Percentiles rank a stretch among this genome's conserved stretches.
These are phyloP conservation scores for Peromyscus attwateri DNA, from an alignment of 2,797 vertebrate genomes.

Conservation along the genomic window DNA sequence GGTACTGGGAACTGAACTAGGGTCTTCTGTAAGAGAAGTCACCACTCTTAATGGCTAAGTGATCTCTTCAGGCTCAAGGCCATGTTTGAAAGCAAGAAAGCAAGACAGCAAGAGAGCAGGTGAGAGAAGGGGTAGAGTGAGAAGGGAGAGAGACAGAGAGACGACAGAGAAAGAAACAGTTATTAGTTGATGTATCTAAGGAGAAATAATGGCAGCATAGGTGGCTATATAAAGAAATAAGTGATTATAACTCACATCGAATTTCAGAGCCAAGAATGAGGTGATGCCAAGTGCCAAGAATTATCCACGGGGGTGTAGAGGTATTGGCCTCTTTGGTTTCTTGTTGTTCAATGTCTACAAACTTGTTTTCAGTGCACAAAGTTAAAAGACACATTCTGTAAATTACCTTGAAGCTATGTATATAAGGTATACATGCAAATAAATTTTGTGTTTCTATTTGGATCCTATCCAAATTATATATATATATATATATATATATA, in stretches of 20 bases:
- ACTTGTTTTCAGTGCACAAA: background rate
- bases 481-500: no score
- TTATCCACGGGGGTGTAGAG: background rate
- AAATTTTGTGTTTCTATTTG: background rate
- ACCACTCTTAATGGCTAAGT: background rate
- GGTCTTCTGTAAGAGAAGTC: background rate
- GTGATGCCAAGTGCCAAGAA: background rate
- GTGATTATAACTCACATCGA: background rate
- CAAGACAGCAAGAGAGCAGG: background rate
- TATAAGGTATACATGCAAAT: no score
- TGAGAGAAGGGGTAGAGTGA: rapidly evolving
- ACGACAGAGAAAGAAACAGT: background rate
- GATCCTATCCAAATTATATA: no score
- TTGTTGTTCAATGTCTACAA: background rate
- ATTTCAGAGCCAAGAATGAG: background rate
- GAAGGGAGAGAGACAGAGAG: background rate
- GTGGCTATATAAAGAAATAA: background rate
- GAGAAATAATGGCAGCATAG: background rate
- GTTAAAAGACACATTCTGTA: background rate
- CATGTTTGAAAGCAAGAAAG: background rate
- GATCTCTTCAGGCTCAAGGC: background rate
- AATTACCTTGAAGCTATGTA: background rate
- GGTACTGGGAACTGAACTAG: background rate
- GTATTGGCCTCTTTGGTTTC: background rate
- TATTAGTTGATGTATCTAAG: background rate